These are phyloP conservation scores for Euura lappo DNA, from an alignment of 1,140 invertebrate genomes.

Conservation along the genomic window DNA sequence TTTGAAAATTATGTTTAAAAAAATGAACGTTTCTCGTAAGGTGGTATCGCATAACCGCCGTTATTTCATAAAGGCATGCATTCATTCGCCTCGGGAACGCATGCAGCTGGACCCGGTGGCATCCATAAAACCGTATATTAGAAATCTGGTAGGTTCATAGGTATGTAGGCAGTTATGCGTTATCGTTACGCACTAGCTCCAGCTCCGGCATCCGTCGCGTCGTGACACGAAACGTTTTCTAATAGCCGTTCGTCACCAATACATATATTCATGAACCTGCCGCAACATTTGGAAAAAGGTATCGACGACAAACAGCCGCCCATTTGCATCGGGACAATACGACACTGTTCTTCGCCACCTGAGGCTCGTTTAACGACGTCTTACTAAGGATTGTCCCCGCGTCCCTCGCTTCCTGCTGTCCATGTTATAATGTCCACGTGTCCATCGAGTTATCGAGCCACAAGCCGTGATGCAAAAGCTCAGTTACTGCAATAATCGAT, in stretches of 20 bases:
- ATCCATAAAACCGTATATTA: not conserved
- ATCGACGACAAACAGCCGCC: not conserved
- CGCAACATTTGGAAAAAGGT: not conserved
- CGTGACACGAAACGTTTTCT: constrained; percentile 6
- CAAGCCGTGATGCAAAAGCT: not conserved
- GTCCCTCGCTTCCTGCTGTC: not conserved
- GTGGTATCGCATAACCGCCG: no score
- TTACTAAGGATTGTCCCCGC: not conserved
- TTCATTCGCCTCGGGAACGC: no score
- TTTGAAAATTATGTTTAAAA: no score
- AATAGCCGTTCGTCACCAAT: not conserved
- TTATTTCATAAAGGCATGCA: no score
- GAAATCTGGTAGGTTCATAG: not conserved
- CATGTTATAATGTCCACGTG: not conserved
- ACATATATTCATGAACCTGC: not conserved
- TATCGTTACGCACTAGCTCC: not conserved
- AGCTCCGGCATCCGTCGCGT: no score
- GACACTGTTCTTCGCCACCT: not conserved
- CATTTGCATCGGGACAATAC: not conserved
- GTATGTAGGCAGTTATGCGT: not conserved
- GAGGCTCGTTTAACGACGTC: not conserved
- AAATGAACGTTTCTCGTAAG: no score
- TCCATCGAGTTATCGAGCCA: not conserved
- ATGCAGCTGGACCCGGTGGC: no score
- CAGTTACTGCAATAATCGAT: not conserved